Evolutionary conservation across 2,888 invertebrate species (phyloP).

Genomic region (Lathronympha strigana): DNA sequence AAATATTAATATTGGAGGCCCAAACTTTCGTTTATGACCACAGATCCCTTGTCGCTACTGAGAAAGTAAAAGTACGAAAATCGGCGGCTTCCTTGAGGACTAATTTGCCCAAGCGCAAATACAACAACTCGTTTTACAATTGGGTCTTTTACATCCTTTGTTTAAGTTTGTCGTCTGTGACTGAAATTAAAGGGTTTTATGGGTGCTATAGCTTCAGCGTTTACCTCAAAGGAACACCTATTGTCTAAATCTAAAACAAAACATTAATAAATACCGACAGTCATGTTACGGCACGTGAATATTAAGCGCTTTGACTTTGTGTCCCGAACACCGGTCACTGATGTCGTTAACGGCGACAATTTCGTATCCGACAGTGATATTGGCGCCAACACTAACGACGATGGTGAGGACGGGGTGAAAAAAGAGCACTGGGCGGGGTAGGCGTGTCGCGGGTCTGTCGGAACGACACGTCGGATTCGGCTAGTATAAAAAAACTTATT

Average conservation of each 20-base stretch:
- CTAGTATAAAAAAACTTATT: not conserved
- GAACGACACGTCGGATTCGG: conserved; percentile 13
- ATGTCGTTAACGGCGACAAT: conserved; percentile 8
- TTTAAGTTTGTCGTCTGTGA: conserved; percentile 41
- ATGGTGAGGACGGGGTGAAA: conserved; percentile 17
- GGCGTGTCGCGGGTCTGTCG: conserved; percentile 25
- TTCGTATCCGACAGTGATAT: conserved; percentile 21
- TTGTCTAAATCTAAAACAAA: conserved; percentile 1
- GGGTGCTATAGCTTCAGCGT: not conserved
- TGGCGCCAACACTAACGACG: conserved; percentile 24
- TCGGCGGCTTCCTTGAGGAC: conserved; percentile 54
- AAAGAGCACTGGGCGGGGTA: conserved; percentile 16
- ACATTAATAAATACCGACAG: not conserved
- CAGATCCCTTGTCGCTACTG: conserved; percentile 56
- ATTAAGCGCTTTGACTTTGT: conserved; percentile 15
- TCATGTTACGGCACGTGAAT: conserved; percentile 6
- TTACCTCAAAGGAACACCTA: not conserved
- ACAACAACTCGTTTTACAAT: conserved; percentile 50
- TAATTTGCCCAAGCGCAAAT: conserved; percentile 57
- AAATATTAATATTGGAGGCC: conserved; percentile 74
- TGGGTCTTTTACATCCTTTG: conserved; percentile 48
- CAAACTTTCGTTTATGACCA: conserved; percentile 71
- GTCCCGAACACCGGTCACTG: not conserved
- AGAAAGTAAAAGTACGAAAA: conserved; percentile 59
- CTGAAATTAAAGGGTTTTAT: conserved; percentile 21